Base-by-base conservation (phyloP, 1,140 invertebrate genomes). In the Papilio aristodemus region DNA sequence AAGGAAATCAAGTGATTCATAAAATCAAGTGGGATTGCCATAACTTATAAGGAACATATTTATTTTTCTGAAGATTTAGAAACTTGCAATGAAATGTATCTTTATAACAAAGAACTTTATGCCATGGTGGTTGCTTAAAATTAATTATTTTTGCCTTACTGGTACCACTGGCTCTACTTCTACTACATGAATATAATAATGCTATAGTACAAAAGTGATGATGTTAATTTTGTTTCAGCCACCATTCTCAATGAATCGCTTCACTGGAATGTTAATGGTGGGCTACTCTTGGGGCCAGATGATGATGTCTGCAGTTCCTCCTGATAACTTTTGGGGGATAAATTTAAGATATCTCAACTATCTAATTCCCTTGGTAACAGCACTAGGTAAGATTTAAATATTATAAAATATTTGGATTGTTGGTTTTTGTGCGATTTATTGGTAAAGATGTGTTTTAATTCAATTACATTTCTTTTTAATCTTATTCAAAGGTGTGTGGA, bases 241-340 rank as follows among this genome's bases (percentile, higher is more conserved):
- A 7, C 94, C 95, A 39, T 96, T 96, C 84, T 96, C 95, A 11
- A 93, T 94, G 27, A 93, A 94, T 41, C 93, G 97, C 63, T 97
- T 97, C 80, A 90, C 94, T 63, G 96, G 95, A 7, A 94, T 95
- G 82, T 87, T 97, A 38, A 92, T 96, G 77, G 94, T 97, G 46
- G 95, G 95, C 1, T 96, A 96, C 80, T 90, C 97, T 0, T 97
- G 97, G 93, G 96, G 95, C 0, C 95, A 96, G 78, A 83, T 98
- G 37, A 89, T 95, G 67, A 92, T 94, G 66, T 89, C 94, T 54
- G 96, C 97, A 0, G 94, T 98, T 59, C 97, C 97, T 0, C 92
- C 95, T 71, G 94, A 96, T 13, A 93, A 95, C 71, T 84, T 97
- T 8, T 93, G 84, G 62, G 96, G 95, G 7, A 92, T 95, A 19